phyloP scores from a whole-genome alignment of 1,140 invertebrate species.

The Danaus plexippus region DNA sequence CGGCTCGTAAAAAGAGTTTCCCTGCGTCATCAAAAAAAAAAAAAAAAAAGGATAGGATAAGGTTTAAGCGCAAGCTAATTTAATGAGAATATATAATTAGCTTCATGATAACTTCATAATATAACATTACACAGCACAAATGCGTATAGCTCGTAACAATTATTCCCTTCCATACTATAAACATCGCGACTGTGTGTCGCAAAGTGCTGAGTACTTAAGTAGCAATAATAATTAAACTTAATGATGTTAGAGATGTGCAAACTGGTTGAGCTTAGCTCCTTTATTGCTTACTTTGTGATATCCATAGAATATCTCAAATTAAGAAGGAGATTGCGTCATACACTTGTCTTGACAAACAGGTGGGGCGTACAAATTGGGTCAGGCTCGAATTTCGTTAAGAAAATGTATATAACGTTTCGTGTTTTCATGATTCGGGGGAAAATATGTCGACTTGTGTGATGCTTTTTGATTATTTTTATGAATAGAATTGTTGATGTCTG shows the following conservation, averaged over 20 bases:
- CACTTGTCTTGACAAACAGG: slow-evolving; percentile 28
- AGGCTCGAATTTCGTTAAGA: slow-evolving; percentile 9
- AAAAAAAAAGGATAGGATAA: too few relatives aligned
- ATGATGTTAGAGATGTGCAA: slow-evolving; percentile 55
- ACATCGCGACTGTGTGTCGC: slow-evolving; percentile 7
- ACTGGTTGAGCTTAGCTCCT: slow-evolving; percentile 49
- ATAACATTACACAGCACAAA: too few relatives aligned
- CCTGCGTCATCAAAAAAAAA: too few relatives aligned
- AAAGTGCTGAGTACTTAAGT: slow-evolving; percentile 25
- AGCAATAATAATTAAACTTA: slow-evolving; percentile 59
- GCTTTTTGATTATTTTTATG: slow-evolving; percentile 2
- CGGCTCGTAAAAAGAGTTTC: too few relatives aligned
- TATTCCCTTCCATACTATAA: slow-evolving; percentile 3
- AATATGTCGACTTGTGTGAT: slow-evolving; percentile 7
- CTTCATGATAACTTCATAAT: too few relatives aligned
- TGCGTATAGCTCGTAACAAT: too few relatives aligned
- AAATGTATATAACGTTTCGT: too few relatives aligned
- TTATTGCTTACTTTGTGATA: slow-evolving; percentile 58
- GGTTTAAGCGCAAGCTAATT: too few relatives aligned
- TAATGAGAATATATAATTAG: too few relatives aligned
- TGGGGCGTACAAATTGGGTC: slow-evolving; percentile 23
- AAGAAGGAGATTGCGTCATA: slow-evolving; percentile 30
- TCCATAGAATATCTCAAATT: slow-evolving; percentile 48
- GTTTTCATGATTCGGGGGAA: slow-evolving; percentile 7
- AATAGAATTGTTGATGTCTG: background rate